phyloP scores from a whole-genome alignment of 37 sponge, comb jelly and placozoan species.

The Bolinopsis microptera region DNA sequence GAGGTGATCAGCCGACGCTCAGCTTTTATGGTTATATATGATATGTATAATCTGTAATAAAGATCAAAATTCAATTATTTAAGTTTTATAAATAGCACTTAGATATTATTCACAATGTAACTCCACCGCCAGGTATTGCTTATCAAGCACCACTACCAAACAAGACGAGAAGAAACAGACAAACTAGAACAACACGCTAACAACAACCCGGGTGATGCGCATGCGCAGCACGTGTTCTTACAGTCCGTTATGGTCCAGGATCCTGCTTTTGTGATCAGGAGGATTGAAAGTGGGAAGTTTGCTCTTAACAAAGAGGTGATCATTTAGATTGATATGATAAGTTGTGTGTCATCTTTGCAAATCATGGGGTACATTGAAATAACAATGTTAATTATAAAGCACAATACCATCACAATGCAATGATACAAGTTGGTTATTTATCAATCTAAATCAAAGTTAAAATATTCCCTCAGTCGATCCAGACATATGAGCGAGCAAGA shows the following conservation, averaged over 20 bases:
- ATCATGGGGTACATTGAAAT: too few relatives aligned
- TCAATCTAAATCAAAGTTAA: too few relatives aligned
- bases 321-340: too few relatives aligned
- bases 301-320: slow-evolving; percentile 30
- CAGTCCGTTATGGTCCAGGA: neutral
- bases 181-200: neutral
- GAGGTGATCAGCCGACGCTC: too few relatives aligned
- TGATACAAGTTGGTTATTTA: too few relatives aligned
- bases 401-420: too few relatives aligned
- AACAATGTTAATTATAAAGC: too few relatives aligned
- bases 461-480: neutral
- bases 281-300: neutral
- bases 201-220: neutral
- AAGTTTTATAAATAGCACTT: neutral
- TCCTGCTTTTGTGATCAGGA: neutral
- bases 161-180: neutral
- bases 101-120: neutral
- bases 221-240: neutral
- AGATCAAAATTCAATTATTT: too few relatives aligned
- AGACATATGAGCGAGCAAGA: neutral
- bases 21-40: too few relatives aligned
- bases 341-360: neutral
- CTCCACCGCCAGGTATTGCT: neutral
- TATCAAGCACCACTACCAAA: neutral
- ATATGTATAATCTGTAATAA: too few relatives aligned